phyloP scores from a whole-genome alignment of 1,140 invertebrate genomes.

The Drosophila ficusphila region DNA sequence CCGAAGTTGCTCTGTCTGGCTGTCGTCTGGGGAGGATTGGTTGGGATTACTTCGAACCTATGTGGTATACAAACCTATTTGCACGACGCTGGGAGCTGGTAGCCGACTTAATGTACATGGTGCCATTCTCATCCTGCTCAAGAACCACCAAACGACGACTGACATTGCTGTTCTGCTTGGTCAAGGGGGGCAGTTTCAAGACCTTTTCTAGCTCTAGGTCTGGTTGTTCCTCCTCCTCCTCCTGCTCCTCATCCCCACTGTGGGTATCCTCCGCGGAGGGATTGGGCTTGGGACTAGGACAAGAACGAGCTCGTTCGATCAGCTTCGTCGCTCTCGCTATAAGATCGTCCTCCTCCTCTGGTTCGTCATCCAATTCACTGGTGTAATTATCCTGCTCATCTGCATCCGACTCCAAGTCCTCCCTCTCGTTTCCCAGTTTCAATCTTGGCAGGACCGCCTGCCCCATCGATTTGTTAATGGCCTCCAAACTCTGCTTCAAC shows the following conservation, averaged over 20 bases:
- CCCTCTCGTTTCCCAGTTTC: constrained; percentile 1
- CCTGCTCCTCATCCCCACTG: background rate
- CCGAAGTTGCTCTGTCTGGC: constrained; percentile 48
- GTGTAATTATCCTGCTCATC: constrained; percentile 7
- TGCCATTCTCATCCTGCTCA: constrained; percentile 43
- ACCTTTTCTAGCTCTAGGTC: too few relatives aligned
- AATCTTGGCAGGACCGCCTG: constrained; percentile 23
- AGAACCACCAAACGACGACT: constrained; percentile 43
- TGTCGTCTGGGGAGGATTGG: constrained; percentile 40
- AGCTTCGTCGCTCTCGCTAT: background rate
- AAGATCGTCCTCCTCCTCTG: background rate
- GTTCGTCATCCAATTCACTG: constrained; percentile 18
- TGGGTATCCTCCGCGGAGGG: background rate
- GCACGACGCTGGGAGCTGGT: constrained; percentile 4
- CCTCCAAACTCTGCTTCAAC: constrained; percentile 21
- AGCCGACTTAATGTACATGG: constrained; percentile 52
- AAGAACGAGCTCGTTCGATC: background rate
- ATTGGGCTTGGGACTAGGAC: background rate
- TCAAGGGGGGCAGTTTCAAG: constrained; percentile 9
- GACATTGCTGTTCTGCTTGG: constrained; percentile 13
- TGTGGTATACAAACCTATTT: constrained; percentile 51
- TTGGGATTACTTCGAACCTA: background rate
- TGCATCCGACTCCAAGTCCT: constrained; percentile 12
- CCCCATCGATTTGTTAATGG: background rate
- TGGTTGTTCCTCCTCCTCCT: background rate